Base-by-base conservation (phyloP, 2,113 vertebrate species). In the Trinectes maculatus region DNA sequence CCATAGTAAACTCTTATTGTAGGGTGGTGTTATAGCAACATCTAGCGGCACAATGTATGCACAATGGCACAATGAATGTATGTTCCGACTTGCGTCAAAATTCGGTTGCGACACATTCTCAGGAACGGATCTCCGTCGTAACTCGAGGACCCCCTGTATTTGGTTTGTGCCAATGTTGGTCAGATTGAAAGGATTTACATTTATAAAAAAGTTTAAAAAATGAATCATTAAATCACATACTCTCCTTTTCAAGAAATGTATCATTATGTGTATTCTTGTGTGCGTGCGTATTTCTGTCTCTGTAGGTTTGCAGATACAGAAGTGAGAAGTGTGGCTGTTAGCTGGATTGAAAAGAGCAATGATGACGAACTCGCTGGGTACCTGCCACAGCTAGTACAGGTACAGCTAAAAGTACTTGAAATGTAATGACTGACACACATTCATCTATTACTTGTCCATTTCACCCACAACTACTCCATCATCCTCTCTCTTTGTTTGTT, bases 361-460 rank as follows among this genome's bases (percentile, higher is more conserved):
- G 96, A 99, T 54, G 98, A 98, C 78, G 96, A 99, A 62, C 87
- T 99, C 71, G 90, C 93, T 25, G 96, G 96, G 80, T 96, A 98
- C 77, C 93, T 99, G 36, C 98, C 98, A 47, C 98, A 99, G 21
- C 95, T 99, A 71, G 97, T 99, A 5, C 96, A 99, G 94, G 98
- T 98, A 75, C 4, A 47, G 15, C 25, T 34, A 29, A 26, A 53
- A 42, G 46, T n/a, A 31, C 19, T 33, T 48, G n/a, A n/a, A n/a
- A n/a, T 22, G 37, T 10, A 40, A 40, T 15, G 12, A 51, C 47
- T 28, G 1, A 19, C 36, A 37, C 5, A 6, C 10, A 18, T 11
- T 40, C 18, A 7, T 42, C 11, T 48, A 3, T 28, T 12, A 16
- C 15, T 4, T 6, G 16, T 37, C 10, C 6, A 13, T 37, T 39